Evolutionary conservation across 35 echinoderm and acorn worm genomes (phyloP), one percentile per base, ranked within the genome.

Genomic region (Ophiothrix spiculata): DNA sequence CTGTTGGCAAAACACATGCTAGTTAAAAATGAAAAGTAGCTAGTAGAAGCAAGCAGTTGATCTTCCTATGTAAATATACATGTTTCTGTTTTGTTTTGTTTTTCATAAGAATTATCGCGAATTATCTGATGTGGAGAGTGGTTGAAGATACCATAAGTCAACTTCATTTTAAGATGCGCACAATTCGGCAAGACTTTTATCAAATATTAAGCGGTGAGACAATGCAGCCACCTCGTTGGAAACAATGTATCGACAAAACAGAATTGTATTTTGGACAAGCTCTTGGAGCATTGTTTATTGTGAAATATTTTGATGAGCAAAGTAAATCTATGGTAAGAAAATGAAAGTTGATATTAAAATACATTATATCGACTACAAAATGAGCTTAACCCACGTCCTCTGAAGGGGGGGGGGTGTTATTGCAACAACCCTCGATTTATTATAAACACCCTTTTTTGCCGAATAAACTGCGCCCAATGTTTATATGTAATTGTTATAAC

Each of bases 61-160:
- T 49, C 6, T 10, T 49, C 6, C 42, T 49, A 38, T 35, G 13
- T 14, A 79, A 32, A 79, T 40, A 56, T 79, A 16, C 1, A 54
- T 56, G 19, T 35, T 19, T 33, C 77, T 77, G 15, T 39, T 14
- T 46, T n/a, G 79, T 56, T 40, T 25, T 56, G 38, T 88, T 77
- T 79, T 86, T 93, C 32, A 56, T 76, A 28, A 93, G 91, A 74
- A 88, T 80, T 34, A 78, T 93, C 69, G 86, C 86, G 33, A 93
- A 93, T 75, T 88, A 83, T 56, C n/a, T 85, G 0, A 78, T 93
- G 54, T 93, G 91, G 91, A 76, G 75, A 69, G 29, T 82, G 19
- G 86, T 88, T 8, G 79, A 46, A 19, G 35, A 85, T 39, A 81
- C 73, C 3, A 77, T 93, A 23, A 33, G 11, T 19, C 35, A 83